Conservation (phyloP, 1,140 invertebrate genomes). For the Neoseiulus cucumeris region DNA sequence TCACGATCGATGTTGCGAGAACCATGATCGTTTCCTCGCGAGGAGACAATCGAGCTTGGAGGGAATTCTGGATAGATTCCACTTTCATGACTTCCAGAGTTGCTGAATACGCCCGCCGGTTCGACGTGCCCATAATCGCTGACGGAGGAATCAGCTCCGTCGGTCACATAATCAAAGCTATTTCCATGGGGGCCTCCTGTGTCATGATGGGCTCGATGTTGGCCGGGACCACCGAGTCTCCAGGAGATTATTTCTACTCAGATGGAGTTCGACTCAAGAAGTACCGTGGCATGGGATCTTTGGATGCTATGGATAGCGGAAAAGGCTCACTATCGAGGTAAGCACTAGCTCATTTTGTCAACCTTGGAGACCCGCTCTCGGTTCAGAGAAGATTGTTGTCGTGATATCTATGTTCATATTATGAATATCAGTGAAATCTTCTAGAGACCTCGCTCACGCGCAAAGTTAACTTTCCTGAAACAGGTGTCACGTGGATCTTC, state of each 20-base stretch:
- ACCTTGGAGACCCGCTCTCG: too few relatives aligned
- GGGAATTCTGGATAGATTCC: too few relatives aligned
- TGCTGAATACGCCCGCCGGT: conserved; percentile 63
- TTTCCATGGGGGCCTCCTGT: conserved; percentile 65
- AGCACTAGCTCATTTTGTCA: too few relatives aligned
- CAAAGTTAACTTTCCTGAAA: background rate
- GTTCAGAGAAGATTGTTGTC: too few relatives aligned
- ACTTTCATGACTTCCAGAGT: too few relatives aligned
- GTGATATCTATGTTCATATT: too few relatives aligned
- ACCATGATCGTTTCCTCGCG: too few relatives aligned
- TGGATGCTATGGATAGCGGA: conserved; percentile 89
- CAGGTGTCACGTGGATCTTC: background rate
- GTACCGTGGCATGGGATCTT: conserved; percentile 94
- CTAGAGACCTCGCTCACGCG: too few relatives aligned
- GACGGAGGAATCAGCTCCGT: conserved; percentile 93
- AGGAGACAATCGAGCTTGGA: too few relatives aligned
- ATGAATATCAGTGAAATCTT: too few relatives aligned
- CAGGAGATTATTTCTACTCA: conserved; percentile 95
- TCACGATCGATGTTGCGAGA: too few relatives aligned
- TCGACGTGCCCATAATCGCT: conserved; percentile 84
- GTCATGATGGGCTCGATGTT: conserved; percentile 99
- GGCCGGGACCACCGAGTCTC: conserved; percentile 92
- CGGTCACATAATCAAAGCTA: conserved; percentile 84
- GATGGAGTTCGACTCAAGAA: conserved; percentile 95
- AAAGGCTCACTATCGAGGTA: conserved; percentile 28